These are phyloP conservation scores for Cerceris rybyensis DNA, from an alignment of 2,888 invertebrate species.

Conservation along the genomic window DNA sequence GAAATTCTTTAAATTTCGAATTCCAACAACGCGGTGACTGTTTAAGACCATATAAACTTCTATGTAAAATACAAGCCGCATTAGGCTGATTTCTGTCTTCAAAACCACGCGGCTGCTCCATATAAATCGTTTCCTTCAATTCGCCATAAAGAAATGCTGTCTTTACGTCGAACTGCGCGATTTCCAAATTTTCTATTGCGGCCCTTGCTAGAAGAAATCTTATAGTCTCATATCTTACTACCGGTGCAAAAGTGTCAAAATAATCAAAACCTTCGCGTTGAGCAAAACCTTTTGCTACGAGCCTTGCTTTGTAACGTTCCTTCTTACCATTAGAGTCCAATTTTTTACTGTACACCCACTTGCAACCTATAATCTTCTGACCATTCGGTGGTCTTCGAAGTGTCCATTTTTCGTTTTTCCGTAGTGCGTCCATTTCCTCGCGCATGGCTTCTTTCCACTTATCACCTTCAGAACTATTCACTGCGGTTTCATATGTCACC, in stretches of 20 bases:
- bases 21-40: too few relatives aligned
- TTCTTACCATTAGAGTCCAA: neutral
- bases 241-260: slow-evolving; percentile 19
- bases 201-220: neutral
- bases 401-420: neutral
- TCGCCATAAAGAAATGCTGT: slow-evolving; percentile 15
- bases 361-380: neutral
- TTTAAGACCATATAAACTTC: slow-evolving; percentile 20
- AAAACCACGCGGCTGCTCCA: slow-evolving; percentile 13
- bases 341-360: slow-evolving; percentile 13
- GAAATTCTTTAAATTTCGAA: too few relatives aligned
- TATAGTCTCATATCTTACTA: neutral
- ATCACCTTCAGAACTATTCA: neutral
- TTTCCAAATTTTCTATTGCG: neutral
- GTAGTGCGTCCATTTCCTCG: neutral
- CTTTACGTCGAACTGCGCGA: slow-evolving; percentile 17
- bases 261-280: slow-evolving; percentile 17
- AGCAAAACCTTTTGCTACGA: slow-evolving; percentile 8
- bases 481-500: neutral
- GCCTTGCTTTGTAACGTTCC: slow-evolving; percentile 11
- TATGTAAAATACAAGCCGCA: neutral
- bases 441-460: neutral
- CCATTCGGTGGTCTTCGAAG: neutral
- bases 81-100: neutral
- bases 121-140: slow-evolving; percentile 3